phyloP scores from a whole-genome alignment of 2,888 invertebrate genomes.

The Anthrax anthrax region DNA sequence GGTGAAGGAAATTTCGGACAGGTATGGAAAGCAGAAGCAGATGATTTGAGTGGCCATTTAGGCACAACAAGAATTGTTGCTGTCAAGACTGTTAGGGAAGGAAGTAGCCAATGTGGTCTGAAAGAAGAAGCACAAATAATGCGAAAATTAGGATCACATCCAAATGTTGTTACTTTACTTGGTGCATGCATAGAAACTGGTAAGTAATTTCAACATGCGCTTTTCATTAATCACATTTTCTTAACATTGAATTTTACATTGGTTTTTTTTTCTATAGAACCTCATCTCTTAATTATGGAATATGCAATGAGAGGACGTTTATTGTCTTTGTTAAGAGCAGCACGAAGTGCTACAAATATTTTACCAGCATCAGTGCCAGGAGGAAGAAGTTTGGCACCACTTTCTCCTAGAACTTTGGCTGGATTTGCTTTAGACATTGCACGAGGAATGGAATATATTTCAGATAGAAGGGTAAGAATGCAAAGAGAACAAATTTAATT shows the following conservation, averaged over 20 bases:
- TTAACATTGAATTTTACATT: constrained; percentile 1
- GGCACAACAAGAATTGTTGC: constrained; percentile 69
- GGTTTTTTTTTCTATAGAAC: constrained; percentile 44
- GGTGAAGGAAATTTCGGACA: constrained; percentile 80
- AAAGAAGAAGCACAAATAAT: constrained; percentile 72
- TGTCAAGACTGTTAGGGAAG: constrained; percentile 68
- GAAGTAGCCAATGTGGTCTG: constrained; percentile 58
- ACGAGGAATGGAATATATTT: constrained; percentile 71
- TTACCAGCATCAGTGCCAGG: constrained; percentile 37
- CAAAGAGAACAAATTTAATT: not conserved
- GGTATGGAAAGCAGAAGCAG: constrained; percentile 78
- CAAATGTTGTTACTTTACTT: constrained; percentile 65
- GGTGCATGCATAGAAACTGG: constrained; percentile 76
- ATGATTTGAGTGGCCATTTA: constrained; percentile 60
- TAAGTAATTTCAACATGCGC: constrained; percentile 23
- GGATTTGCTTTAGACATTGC: constrained; percentile 72
- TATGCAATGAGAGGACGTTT: constrained; percentile 74
- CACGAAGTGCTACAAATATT: constrained; percentile 31
- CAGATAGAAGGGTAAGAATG: constrained; percentile 55
- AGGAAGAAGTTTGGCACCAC: constrained; percentile 29
- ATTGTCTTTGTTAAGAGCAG: constrained; percentile 55
- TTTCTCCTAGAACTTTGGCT: constrained; percentile 49
- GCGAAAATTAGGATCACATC: constrained; percentile 69
- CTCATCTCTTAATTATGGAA: constrained; percentile 70
- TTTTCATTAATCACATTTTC: not conserved